phyloP scores from a whole-genome alignment of 2,888 invertebrate genomes.

The Microdon myrmicae region DNA sequence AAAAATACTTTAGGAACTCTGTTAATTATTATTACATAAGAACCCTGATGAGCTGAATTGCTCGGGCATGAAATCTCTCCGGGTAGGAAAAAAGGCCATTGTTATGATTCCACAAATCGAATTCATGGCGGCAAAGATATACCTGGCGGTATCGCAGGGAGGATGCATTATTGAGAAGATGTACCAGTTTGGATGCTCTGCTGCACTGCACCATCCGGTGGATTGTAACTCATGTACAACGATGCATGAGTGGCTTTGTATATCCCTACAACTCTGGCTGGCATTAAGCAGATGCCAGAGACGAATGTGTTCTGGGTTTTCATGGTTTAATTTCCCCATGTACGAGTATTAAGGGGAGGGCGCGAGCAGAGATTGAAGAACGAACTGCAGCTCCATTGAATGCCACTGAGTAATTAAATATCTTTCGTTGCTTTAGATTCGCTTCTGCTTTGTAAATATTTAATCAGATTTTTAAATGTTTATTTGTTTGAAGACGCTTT shows the following conservation, averaged over 20 bases:
- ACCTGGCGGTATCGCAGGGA: conserved; percentile 1
- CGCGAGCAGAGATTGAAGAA: conserved; percentile 1
- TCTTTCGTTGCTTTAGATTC: conserved; percentile 39
- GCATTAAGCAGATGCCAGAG: no score
- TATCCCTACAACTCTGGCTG: conserved; percentile 9
- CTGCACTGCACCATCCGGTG: no score
- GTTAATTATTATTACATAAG: conserved; percentile 45
- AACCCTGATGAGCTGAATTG: conserved; percentile 8
- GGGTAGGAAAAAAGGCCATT: no score
- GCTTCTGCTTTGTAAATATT: conserved; percentile 47
- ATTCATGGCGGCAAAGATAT: not conserved
- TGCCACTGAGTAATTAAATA: conserved; percentile 42
- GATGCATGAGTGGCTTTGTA: not conserved
- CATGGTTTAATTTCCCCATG: conserved; percentile 11
- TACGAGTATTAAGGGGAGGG: conserved; percentile 10
- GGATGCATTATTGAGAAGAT: no score
- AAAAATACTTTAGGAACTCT: conserved; percentile 22
- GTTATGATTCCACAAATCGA: conserved; percentile 35
- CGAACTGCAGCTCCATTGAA: not conserved
- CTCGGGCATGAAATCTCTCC: no score
- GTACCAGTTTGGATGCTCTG: no score
- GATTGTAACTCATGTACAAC: no score
- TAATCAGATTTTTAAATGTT: conserved; percentile 38
- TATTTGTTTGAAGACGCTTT: conserved; percentile 16
- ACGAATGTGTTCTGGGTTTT: conserved; percentile 4